Evolutionary conservation across 2,888 invertebrate species (phyloP).

Genomic region (Mamestra brassicae): DNA sequence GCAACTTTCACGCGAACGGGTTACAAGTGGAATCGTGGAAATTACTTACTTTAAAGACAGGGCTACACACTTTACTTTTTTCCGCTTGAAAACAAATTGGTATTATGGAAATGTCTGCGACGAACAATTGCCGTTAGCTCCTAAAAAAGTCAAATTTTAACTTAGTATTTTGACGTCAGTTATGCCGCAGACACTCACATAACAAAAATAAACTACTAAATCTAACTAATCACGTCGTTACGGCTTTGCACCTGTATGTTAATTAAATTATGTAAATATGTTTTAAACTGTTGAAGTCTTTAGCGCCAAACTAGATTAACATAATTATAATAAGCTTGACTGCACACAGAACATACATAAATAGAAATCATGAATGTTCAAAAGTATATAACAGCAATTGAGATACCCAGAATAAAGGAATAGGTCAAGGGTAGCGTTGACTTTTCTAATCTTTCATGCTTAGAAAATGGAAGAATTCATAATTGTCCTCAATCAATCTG

Average conservation of each 20-base stretch:
- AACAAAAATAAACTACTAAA: slow-evolving; percentile 15
- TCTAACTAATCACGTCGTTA: slow-evolving; percentile 29
- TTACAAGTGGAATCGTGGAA: no score
- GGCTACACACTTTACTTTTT: no score
- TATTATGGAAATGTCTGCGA: no score
- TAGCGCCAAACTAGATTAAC: slow-evolving; percentile 14
- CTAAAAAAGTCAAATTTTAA: not conserved
- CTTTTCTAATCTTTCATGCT: no score
- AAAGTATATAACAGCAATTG: no score
- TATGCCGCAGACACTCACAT: not conserved
- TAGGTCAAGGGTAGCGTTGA: no score
- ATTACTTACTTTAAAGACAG: no score
- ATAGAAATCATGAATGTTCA: not conserved
- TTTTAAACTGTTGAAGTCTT: slow-evolving; percentile 23
- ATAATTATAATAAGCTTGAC: not conserved
- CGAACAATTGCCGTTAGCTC: not conserved
- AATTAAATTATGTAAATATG: slow-evolving; percentile 47
- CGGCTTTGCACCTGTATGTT: slow-evolving; percentile 42
- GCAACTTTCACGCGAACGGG: no score
- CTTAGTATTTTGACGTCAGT: not conserved
- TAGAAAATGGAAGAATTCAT: no score
- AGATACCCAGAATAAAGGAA: no score
- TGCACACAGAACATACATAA: not conserved
- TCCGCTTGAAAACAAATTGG: no score
- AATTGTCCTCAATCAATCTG: no score